These are phyloP conservation scores for Xiphophorus maculatus DNA, from an alignment of 2,113 vertebrate species.

Conservation along the genomic window DNA sequence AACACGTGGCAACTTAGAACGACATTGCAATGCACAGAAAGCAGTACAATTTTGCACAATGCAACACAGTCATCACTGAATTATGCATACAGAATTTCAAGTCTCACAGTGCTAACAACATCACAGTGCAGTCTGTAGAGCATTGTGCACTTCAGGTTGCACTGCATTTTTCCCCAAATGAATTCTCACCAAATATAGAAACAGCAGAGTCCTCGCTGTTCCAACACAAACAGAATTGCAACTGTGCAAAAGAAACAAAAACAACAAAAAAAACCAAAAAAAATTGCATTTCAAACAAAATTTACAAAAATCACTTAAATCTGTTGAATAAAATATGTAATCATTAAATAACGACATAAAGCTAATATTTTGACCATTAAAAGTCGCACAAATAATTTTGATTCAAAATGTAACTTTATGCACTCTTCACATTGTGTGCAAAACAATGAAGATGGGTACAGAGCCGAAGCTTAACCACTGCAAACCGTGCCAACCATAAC, in stretches of 20 bases:
- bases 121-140: neutral
- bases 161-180: neutral
- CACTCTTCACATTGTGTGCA: neutral
- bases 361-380: neutral
- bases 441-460: neutral
- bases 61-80: neutral
- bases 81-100: neutral
- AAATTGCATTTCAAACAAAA: too few species aligned
- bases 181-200: neutral
- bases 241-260: too few species aligned
- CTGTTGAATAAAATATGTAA: neutral
- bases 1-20: neutral
- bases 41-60: neutral
- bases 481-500: constrained; percentile 63
- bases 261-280: too few species aligned
- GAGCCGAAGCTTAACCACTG: constrained; percentile 18
- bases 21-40: neutral
- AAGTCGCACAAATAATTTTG: neutral
- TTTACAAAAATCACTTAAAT: neutral
- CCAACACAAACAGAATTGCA: too few species aligned
- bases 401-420: neutral
- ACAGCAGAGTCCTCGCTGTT: neutral
- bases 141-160: neutral
- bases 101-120: neutral
- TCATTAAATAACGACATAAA: neutral